Conservation (phyloP, 2,888 invertebrate species). For the Teleogryllus oceanicus region DNA sequence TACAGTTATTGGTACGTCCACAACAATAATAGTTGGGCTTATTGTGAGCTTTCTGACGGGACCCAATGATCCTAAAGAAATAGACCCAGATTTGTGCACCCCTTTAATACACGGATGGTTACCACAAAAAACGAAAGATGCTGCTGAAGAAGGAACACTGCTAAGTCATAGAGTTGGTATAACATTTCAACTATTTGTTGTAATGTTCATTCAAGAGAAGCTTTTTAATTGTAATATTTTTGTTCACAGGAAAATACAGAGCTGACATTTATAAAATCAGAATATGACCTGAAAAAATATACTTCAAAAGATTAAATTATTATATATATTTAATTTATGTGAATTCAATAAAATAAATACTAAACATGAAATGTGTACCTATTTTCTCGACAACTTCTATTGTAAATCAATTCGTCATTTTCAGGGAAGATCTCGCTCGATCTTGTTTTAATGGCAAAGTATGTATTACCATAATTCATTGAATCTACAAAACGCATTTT, state of each 20-base stretch:
- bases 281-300: background rate
- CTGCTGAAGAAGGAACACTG: background rate
- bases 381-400: too few relatives aligned
- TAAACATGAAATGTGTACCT: too few relatives aligned
- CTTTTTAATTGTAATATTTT: background rate
- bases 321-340: too few relatives aligned
- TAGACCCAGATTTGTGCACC: conserved; percentile 62
- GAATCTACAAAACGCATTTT: too few relatives aligned
- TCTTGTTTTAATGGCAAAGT: too few relatives aligned
- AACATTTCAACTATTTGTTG: background rate
- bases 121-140: conserved; percentile 31
- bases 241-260: background rate
- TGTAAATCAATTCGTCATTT: too few relatives aligned
- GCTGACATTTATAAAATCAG: background rate
- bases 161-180: background rate
- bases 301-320: background rate
- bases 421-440: too few relatives aligned
- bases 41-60: conserved; percentile 66
- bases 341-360: too few relatives aligned
- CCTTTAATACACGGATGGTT: conserved; percentile 60
- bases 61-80: conserved; percentile 54
- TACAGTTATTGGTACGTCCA: conserved; percentile 66
- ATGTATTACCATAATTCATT: too few relatives aligned
- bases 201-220: background rate
- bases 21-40: conserved; percentile 62